A percentile compares a stretch with the other conserved stretches of the same genome.
Conservation (phyloP, 2,113 vertebrate species). For the Mastomys coucha region DNA sequence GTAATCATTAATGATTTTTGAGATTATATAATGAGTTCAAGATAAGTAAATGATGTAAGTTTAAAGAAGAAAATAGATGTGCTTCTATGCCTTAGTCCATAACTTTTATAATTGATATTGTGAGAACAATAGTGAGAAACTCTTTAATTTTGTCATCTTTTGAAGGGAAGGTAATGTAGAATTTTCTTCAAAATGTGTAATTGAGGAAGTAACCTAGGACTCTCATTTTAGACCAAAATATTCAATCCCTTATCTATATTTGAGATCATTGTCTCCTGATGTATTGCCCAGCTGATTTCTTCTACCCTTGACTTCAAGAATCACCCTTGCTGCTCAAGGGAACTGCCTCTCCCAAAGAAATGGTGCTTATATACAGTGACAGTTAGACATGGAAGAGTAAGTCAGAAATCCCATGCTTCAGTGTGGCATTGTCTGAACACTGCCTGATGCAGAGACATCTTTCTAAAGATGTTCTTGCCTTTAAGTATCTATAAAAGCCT, state of each 20-base stretch:
- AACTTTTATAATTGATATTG: slow-evolving; percentile 35
- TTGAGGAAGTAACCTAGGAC: not conserved
- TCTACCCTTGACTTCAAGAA: not conserved
- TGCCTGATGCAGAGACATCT: not conserved
- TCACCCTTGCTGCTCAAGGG: not conserved
- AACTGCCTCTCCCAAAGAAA: not conserved
- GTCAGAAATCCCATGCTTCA: not conserved
- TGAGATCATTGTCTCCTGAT: not conserved
- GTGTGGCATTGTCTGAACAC: not conserved
- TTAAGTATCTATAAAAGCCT: not conserved
- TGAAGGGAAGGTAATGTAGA: not conserved
- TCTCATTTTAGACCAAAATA: slow-evolving; percentile 34
- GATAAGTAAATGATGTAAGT: slow-evolving; percentile 28
- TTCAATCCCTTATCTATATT: not conserved
- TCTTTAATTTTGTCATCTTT: not conserved
- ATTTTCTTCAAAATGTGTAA: slow-evolving; percentile 26
- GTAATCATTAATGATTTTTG: not conserved
- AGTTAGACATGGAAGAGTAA: not conserved
- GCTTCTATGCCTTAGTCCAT: not conserved
- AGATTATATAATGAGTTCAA: slow-evolving; percentile 39
- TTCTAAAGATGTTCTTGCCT: not conserved
- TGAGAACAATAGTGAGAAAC: slow-evolving; percentile 19
- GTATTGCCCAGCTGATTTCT: not conserved
- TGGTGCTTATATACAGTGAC: not conserved
- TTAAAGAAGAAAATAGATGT: slow-evolving; percentile 27